These are phyloP conservation scores for Octopus sinensis DNA, from an alignment of 1,140 invertebrate species.

Conservation along the genomic window DNA sequence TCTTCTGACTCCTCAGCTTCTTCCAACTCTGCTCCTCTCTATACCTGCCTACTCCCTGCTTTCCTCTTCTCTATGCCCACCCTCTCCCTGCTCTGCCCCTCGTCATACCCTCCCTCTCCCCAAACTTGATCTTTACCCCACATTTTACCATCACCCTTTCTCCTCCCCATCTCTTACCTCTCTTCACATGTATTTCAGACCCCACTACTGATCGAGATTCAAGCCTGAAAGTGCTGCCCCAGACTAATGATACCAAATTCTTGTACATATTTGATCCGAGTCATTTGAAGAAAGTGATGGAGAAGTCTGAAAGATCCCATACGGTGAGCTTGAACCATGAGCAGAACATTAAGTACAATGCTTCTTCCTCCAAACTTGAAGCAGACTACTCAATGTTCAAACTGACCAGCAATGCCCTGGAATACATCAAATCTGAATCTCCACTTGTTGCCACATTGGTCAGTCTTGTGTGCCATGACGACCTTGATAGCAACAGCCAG, in stretches of 20 bases:
- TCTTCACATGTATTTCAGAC: not conserved
- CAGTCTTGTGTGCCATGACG: conserved; percentile 49
- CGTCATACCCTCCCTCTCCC: no score
- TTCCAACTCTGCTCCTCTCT: no score
- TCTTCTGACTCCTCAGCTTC: no score
- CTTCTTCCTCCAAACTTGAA: not conserved
- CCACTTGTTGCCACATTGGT: conserved; percentile 49
- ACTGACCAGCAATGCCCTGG: conserved; percentile 46
- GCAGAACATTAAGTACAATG: not conserved
- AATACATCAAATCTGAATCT: conserved; percentile 50
- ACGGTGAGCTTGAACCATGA: conserved; percentile 19
- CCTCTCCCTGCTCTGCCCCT: no score
- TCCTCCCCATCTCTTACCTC: no score
- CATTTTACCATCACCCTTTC: no score
- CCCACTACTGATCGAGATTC: not conserved
- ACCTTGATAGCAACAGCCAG: conserved; percentile 47
- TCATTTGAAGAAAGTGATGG: not conserved
- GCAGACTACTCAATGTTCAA: conserved; percentile 25
- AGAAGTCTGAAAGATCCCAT: conserved; percentile 20
- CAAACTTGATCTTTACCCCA: no score
- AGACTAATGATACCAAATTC: conserved; percentile 30
- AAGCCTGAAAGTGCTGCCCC: conserved; percentile 29
- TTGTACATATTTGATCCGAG: conserved; percentile 35
- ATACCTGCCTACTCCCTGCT: no score
- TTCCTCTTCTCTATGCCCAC: no score